Base-by-base conservation (phyloP, 2,888 invertebrate species). In the Lypha dubia region DNA sequence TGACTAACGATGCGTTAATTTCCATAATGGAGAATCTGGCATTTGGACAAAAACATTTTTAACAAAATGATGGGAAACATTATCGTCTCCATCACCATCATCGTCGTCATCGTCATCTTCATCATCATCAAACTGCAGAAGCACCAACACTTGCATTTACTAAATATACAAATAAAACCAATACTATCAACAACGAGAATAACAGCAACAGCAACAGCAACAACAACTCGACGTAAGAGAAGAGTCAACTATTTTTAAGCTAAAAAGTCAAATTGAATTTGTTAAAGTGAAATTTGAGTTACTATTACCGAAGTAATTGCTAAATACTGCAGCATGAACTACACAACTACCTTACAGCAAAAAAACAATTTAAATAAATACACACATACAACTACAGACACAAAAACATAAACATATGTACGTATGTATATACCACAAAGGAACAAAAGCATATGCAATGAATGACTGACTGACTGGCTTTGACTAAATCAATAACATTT, bases 1-100 rank as follows among this genome's bases (percentile, higher is more conserved):
- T 88, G 88, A 87, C 88, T 88, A 89, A 89, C 89, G 89, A 89
- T 89, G 89, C 88, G 89, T 89, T 89, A 88, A 89, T 89, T 89
- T 89, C 88, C 88, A 89, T 89, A 88, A 89, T 89, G 88, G 88
- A 63, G 85, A 74, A 84, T 74, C 74, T 79, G 74, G 60, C 77
- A 79, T 81, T 81, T 84, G 77, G 80, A 77, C 80, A 84, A 81
- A 76, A 84, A 70, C 80, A 77, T 73, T 70, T 70, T 74, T 77
- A 77, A 73, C 71, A 62, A n/a, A n/a, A n/a, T n/a, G n/a, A n/a
- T 38, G n/a, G 11, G 28, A 38, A 17, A n/a, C 44, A 62, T 58
- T 32, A 32, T 46, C 13, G 44, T 24, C 51, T 49, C 20, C 22
- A 46, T 51, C 24, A 38, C 17, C 41, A 35, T 51, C 24, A 38